phyloP scores from a whole-genome alignment of 2,888 invertebrate species.

The Gisinianus flammeolus region DNA sequence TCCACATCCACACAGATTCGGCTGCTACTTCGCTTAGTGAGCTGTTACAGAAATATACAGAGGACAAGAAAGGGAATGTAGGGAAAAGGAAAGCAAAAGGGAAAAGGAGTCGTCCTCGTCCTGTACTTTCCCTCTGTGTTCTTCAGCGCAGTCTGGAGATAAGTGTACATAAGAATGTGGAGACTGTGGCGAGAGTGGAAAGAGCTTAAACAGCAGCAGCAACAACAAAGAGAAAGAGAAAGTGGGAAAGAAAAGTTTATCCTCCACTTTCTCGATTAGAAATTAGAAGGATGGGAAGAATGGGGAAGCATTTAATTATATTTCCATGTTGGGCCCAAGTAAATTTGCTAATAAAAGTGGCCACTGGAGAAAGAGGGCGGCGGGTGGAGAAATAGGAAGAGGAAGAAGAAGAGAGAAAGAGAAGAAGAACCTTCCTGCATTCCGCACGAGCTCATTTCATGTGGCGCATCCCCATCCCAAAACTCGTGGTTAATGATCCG shows the following conservation, averaged over 20 bases:
- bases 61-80: background rate
- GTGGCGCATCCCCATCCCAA: constrained; percentile 42
- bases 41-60: constrained; percentile 7
- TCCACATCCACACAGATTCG: background rate
- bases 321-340: constrained; percentile 23
- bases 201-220: background rate
- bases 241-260: background rate
- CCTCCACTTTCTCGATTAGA: constrained; percentile 7
- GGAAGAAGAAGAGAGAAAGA: background rate
- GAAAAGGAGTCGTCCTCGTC: background rate
- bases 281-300: background rate
- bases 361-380: background rate
- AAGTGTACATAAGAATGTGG: background rate
- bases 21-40: constrained; percentile 13
- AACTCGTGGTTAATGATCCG: constrained; percentile 43
- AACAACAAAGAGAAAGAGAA: background rate
- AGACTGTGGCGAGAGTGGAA: background rate
- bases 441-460: constrained; percentile 40
- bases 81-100: background rate
- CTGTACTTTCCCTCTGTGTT: background rate
- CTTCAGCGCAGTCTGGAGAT: background rate
- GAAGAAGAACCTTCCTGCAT: background rate
- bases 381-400: background rate
- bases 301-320: constrained; percentile 28
- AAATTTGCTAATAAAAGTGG: constrained; percentile 34